A percentile compares a stretch with the other conserved stretches of the same genome.
Evolutionary conservation across 92 coral and sea anemone species (phyloP).

Genomic region (Porites rus): DNA sequence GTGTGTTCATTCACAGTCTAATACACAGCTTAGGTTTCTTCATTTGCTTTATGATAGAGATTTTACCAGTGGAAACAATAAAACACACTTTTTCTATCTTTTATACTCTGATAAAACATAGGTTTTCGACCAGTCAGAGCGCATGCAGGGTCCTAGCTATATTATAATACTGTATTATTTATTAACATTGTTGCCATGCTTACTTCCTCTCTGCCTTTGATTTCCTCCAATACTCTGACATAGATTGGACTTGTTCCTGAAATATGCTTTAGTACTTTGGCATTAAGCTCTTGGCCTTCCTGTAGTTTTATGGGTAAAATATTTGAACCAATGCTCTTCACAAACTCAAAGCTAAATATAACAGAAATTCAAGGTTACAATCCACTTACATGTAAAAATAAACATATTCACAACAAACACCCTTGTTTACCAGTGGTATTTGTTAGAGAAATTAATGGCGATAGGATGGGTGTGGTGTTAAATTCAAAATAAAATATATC

Average conservation of each 20-base stretch:
- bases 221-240: slow-evolving; percentile 41
- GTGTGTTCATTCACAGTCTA: no score
- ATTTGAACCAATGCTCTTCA: slow-evolving; percentile 35
- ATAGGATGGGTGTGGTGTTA: neutral
- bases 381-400: no score
- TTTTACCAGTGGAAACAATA: no score
- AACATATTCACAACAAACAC: no score
- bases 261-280: slow-evolving; percentile 50
- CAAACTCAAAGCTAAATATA: slow-evolving; percentile 52
- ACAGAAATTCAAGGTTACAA: neutral
- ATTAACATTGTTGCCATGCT: neutral
- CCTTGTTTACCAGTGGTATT: no score
- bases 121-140: no score
- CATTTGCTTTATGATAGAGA: no score
- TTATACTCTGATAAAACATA: no score
- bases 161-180: neutral
- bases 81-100: no score
- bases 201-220: slow-evolving; percentile 16
- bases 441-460: no score
- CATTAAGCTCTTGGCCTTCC: slow-evolving; percentile 53
- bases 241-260: slow-evolving; percentile 54
- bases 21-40: no score
- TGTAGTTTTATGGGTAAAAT: slow-evolving; percentile 48
- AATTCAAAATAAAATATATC: neutral
- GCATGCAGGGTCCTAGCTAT: no score